Percentiles rank a stretch among this genome's conserved stretches.
These are phyloP conservation scores for Chaetogeoica ovagalla DNA, from an alignment of 2,888 invertebrate genomes.

Conservation along the genomic window DNA sequence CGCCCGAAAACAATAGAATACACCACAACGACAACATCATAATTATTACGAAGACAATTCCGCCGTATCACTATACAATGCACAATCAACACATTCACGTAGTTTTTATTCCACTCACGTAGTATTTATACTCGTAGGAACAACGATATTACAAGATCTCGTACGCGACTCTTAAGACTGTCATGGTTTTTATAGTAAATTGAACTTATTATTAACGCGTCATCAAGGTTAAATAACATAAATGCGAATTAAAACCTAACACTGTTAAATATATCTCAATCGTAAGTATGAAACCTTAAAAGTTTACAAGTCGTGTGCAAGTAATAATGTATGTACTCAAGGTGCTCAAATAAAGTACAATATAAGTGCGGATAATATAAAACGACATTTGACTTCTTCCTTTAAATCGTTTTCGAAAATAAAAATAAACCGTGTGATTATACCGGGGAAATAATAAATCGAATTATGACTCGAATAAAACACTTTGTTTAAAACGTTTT, in stretches of 20 bases:
- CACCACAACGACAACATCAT: too few species aligned
- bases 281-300: not conserved
- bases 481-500: too few species aligned
- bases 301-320: not conserved
- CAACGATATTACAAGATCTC: not conserved
- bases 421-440: too few species aligned
- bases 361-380: too few species aligned
- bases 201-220: not conserved
- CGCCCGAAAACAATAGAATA: slow-evolving; percentile 17
- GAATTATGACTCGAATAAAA: not conserved
- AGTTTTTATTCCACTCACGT: not conserved
- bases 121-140: not conserved
- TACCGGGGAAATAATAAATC: too few species aligned
- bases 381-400: too few species aligned
- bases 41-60: not conserved
- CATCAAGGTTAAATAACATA: not conserved
- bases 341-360: too few species aligned
- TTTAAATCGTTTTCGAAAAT: too few species aligned
- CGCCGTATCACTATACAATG: too few species aligned
- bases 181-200: slow-evolving; percentile 8
- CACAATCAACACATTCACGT: too few species aligned
- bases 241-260: too few species aligned
- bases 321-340: too few species aligned
- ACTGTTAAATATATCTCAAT: not conserved
- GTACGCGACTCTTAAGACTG: not conserved